Evolutionary conservation across 2,888 invertebrate species (phyloP), one percentile per base, ranked within the genome.

Genomic region (Parnassius glacialis): DNA sequence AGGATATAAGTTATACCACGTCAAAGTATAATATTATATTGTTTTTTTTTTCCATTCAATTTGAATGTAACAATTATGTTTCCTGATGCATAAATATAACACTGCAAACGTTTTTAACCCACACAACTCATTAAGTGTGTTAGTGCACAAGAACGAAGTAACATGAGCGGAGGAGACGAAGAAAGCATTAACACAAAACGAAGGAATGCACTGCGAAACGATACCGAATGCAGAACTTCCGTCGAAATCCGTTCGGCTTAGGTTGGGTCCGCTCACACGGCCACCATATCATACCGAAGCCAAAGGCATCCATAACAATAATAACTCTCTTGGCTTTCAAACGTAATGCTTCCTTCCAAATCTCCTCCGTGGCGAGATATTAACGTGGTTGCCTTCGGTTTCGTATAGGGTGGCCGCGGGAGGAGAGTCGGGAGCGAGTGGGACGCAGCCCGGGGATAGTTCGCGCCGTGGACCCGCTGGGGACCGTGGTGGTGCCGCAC

Each of bases 361-460:
- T 74, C 74, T 75, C 73, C 71, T 68, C 74, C 71, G 66, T 57
- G 67, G 67, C 61, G 52, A 59, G 64, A 64, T 62, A 58, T 68
- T 73, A 74, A 75, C 83, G 83, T 81, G 88, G 94, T 94, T 94
- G 96, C 95, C 96, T 95, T 95, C 95, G 96, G 96, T 95, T 96
- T 85, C 82, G 94, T 94, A 93, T 94, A 95, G 95, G 94, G 94
- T 93, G 90, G 90, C 87, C 68, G 68, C 67, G 70, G 61, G 74
- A 68, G 73, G 73, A 74, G 68, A 68, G 66, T 65, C 57, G 59
- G 65, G 66, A 65, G 87, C 81, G 78, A 78, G 68, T 65, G 66
- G 61, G 62, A 61, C 68, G 68, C 67, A 65, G 61, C 66, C 62
- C 83, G 83, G 74, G 88, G 86, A 92, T 95, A 79, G 92, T 92